Percentiles rank a stretch among this genome's conserved stretches.
phyloP scores from a whole-genome alignment of 2,113 vertebrate species.

The Aptenodytes patagonicus region DNA sequence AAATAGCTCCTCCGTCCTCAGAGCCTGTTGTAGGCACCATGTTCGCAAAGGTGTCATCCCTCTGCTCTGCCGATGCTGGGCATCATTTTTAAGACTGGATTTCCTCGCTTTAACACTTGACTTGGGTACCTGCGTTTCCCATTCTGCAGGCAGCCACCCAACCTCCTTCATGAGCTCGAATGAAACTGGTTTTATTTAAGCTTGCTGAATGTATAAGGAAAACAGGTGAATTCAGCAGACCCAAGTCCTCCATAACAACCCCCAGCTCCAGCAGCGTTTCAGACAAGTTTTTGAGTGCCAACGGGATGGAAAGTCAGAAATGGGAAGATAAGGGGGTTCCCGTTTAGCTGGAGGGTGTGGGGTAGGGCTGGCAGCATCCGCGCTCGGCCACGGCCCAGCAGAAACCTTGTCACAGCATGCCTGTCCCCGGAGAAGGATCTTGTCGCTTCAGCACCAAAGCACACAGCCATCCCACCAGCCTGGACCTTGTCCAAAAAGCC shows the following conservation, averaged over 20 bases:
- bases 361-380: not conserved
- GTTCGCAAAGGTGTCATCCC: not conserved
- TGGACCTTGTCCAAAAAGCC: not conserved
- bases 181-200: not conserved
- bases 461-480: not conserved
- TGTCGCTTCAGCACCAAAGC: not conserved
- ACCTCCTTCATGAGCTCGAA: not conserved
- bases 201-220: not conserved
- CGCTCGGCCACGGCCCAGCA: accelerated
- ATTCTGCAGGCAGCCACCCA: not conserved
- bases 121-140: not conserved
- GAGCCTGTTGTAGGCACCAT: not conserved
- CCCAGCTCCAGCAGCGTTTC: not conserved
- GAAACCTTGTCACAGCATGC: not conserved
- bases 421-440: not conserved
- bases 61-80: not conserved
- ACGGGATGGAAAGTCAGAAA: not conserved
- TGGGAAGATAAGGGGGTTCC: accelerated
- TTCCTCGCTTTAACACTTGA: not conserved
- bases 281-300: not conserved
- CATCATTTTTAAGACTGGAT: not conserved
- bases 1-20: not conserved
- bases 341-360: not conserved
- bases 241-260: not conserved
- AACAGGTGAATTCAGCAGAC: not conserved